Evolutionary conservation across 2,113 vertebrate species (phyloP).

Genomic region (Channa argus): DNA sequence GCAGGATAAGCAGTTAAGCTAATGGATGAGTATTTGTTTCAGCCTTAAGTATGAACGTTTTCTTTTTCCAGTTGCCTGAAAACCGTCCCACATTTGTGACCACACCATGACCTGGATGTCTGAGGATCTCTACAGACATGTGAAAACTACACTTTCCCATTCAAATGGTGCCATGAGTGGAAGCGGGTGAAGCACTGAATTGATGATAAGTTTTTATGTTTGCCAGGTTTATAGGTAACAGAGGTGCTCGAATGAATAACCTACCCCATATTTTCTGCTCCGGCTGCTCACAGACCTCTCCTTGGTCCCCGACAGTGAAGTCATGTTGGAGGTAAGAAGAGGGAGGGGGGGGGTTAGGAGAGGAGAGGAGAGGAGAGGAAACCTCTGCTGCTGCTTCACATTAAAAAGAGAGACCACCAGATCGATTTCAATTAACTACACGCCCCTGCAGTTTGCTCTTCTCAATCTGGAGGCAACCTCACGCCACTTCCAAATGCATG

Average conservation of each 20-base stretch:
- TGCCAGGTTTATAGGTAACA: constrained; percentile 24
- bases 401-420: constrained; percentile 60
- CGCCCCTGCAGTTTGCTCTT: constrained; percentile 66
- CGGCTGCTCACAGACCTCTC: constrained; percentile 90
- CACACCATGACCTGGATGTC: too few species aligned
- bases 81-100: too few species aligned
- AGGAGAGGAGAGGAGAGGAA: constrained; percentile 50
- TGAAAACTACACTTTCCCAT: neutral
- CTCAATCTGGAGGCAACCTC: constrained; percentile 53
- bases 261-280: constrained; percentile 96
- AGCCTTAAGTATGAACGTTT: too few species aligned
- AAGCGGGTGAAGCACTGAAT: constrained; percentile 22
- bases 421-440: constrained; percentile 69
- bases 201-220: constrained; percentile 43
- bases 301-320: constrained; percentile 95
- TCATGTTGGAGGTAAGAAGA: constrained; percentile 88
- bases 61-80: too few species aligned
- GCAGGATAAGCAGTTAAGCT: too few species aligned
- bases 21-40: too few species aligned
- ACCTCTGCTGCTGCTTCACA: constrained; percentile 73
- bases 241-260: constrained; percentile 65
- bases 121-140: too few species aligned
- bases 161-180: constrained; percentile 9
- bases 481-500: constrained; percentile 56
- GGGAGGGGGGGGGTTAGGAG: constrained; percentile 37